Conservation (phyloP, 2,888 invertebrate species). For the Ophion slaviceki region DNA sequence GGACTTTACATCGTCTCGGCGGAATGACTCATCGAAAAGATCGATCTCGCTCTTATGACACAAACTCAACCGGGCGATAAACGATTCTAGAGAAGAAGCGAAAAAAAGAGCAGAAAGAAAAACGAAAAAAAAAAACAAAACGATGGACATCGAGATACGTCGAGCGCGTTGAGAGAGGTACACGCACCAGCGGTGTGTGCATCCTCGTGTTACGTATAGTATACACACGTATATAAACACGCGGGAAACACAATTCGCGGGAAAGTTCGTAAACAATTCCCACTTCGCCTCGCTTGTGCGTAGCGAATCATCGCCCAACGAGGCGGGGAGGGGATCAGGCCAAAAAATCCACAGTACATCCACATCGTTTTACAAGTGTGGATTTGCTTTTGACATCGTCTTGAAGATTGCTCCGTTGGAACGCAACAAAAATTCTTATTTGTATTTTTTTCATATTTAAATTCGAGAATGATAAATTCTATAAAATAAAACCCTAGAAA, state of each 20-base stretch:
- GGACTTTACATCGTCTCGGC: constrained; percentile 43
- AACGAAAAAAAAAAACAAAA: not conserved
- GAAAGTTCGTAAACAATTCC: constrained; percentile 74
- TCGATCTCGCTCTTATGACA: constrained; percentile 48
- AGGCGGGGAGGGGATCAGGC: too few relatives aligned
- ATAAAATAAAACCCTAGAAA: too few relatives aligned
- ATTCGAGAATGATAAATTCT: too few relatives aligned
- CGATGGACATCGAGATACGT: not conserved
- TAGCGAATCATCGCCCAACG: not conserved
- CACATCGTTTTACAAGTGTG: too few relatives aligned
- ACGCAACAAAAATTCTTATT: too few relatives aligned
- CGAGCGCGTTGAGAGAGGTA: not conserved
- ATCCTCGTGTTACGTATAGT: constrained; percentile 40
- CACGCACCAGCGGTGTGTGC: not conserved
- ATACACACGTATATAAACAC: constrained; percentile 23
- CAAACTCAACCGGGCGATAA: constrained; percentile 32
- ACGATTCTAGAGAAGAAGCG: constrained; percentile 11
- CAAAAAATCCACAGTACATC: too few relatives aligned
- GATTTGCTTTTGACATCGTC: not conserved
- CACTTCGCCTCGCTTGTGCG: constrained; percentile 46
- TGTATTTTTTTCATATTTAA: too few relatives aligned
- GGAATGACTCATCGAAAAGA: constrained; percentile 51
- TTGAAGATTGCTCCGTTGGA: too few relatives aligned
- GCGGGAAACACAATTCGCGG: constrained; percentile 66
- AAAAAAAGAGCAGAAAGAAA: not conserved